Conservation (phyloP, 2,888 invertebrate genomes). For the Himalopsyche tibetana region DNA sequence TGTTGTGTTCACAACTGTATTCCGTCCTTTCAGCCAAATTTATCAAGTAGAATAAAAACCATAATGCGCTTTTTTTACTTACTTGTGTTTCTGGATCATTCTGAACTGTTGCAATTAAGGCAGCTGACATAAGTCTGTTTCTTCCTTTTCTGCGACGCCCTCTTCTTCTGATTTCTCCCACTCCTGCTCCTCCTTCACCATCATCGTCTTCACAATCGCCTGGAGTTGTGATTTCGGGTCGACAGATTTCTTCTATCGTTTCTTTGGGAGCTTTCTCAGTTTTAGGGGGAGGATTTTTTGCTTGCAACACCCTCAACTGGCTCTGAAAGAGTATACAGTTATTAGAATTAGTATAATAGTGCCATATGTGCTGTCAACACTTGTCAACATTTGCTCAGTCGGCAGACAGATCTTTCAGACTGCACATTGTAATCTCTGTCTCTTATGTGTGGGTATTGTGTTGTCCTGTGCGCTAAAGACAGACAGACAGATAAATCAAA, state of each 20-base stretch:
- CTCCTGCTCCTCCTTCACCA: conserved; percentile 71
- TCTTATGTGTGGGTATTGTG: too few species aligned
- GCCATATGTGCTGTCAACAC: too few species aligned
- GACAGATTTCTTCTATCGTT: conserved; percentile 67
- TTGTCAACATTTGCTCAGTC: too few species aligned
- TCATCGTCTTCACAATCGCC: conserved; percentile 75
- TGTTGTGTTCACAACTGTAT: too few species aligned
- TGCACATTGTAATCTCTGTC: too few species aligned
- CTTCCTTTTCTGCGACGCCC: conserved; percentile 76
- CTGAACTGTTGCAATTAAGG: conserved; percentile 74
- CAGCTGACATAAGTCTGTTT: conserved; percentile 74
- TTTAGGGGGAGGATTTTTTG: conserved; percentile 70
- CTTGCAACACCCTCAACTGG: conserved; percentile 73
- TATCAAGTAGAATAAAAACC: too few species aligned
- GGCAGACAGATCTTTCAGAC: too few species aligned
- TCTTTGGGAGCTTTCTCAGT: conserved; percentile 55
- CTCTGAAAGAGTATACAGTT: conserved; percentile 69
- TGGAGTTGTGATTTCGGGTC: conserved; percentile 68
- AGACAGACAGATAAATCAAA: too few species aligned
- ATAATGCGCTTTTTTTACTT: neutral
- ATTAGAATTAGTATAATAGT: neutral
- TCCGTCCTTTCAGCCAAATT: too few species aligned
- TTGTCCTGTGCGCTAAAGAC: too few species aligned
- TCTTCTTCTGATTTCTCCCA: conserved; percentile 75
- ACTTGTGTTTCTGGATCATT: conserved; percentile 85